Base-by-base conservation (phyloP, 2,888 invertebrate genomes). In the Aleiodes alternator region DNA sequence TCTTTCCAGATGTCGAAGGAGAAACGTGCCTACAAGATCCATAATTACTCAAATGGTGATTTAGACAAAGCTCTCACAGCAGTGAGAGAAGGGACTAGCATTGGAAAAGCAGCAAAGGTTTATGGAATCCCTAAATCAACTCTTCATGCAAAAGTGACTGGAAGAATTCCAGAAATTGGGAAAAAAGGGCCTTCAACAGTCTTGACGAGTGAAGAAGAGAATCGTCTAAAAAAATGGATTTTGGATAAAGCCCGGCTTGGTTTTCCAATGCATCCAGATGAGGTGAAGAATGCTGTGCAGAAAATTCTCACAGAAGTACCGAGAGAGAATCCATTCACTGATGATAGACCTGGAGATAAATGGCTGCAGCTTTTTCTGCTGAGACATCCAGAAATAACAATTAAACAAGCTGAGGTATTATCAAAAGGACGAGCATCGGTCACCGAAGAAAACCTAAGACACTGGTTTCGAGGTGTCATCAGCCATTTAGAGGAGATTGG, bases 301-400 rank as follows among this genome's bases (percentile, higher is more conserved):
- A 77, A 76, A 57, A 69, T 81, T 56, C 29, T 81, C 8, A 5
- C 75, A 57, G 77, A 78, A 29, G 69, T 64, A 34, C 23, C 43
- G n/a, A 61, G 83, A 73, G 5, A 59, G 64, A 84, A 76, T 77
- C 75, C 77, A 55, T 84, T 85, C 68, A 80, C 61, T 56, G 75
- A 82, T 23, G 70, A 80, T 31, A 77, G 78, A 61, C 84, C 85
- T 11, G 84, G 84, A 34, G 74, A 78, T 59, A 84, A 82, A 75
- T 85, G 85, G 84, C 68, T 83, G 14, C 9, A 75, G 23, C 57
- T 83, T 7, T 86, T 84, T 80, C 70, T 85, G 12, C 76, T 80
- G 76, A 76, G 84, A 69, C 80, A 84, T 72, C 81, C 83, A 7
- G 71, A 81, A 43, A 81, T 86, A 59, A 59, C 76, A 0, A 72